These are phyloP conservation scores for Poeciliopsis paucimaculata DNA, from an alignment of 2,797 vertebrate genomes.

Conservation along the genomic window DNA sequence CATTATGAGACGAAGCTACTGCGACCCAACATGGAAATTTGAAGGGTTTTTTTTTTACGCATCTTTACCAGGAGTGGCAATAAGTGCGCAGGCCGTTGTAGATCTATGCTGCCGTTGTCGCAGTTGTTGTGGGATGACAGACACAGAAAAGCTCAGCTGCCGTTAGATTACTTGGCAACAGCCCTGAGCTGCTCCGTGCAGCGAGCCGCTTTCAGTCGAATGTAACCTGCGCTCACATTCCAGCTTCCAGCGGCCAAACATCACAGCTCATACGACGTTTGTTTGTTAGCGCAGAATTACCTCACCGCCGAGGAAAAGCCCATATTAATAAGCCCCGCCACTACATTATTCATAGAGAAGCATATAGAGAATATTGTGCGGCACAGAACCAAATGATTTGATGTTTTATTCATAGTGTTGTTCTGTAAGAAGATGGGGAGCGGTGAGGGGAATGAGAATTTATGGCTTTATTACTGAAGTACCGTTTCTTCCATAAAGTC, in stretches of 20 bases:
- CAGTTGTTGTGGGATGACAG: slow-evolving; percentile 4
- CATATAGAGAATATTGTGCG: slow-evolving; percentile 65
- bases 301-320: slow-evolving; percentile 44
- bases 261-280: slow-evolving; percentile 35
- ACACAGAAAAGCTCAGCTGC: slow-evolving; percentile 28
- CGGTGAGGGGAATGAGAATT: slow-evolving; percentile 59
- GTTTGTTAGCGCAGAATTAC: slow-evolving; percentile 59
- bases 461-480: slow-evolving; percentile 59
- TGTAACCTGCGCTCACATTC: slow-evolving; percentile 21
- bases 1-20: not conserved
- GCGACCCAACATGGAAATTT: not conserved
- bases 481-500: slow-evolving; percentile 46
- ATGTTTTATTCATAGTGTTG: slow-evolving; percentile 76
- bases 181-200: slow-evolving; percentile 17
- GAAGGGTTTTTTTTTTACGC: not conserved
- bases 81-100: not conserved
- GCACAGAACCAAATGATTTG: slow-evolving; percentile 63
- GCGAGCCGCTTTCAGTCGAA: slow-evolving; percentile 17
- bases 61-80: not conserved
- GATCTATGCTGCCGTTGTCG: slow-evolving; percentile 10
- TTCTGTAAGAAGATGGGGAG: slow-evolving; percentile 57
- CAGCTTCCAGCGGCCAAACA: slow-evolving; percentile 27
- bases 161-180: slow-evolving; percentile 37
- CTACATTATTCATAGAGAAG: slow-evolving; percentile 68
- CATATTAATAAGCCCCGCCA: slow-evolving; percentile 62